Conservation (phyloP, 1,140 invertebrate genomes). For the Drosophila busckii region DNA sequence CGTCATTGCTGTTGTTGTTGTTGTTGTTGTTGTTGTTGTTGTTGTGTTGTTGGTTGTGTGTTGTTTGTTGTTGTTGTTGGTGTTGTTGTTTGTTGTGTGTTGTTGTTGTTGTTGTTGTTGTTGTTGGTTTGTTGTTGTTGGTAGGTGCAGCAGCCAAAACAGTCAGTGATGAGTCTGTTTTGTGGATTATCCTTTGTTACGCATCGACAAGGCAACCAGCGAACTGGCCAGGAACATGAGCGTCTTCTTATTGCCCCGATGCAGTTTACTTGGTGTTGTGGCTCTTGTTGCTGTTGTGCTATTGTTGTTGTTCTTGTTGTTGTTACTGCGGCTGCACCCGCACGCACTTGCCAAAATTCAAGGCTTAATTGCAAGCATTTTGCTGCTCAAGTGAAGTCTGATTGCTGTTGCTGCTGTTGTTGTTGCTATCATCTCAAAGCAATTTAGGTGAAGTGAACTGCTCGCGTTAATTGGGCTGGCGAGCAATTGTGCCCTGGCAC, state of each 20-base stretch:
- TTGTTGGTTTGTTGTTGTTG: constrained; percentile 29
- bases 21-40: constrained; percentile 11
- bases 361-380: constrained; percentile 64
- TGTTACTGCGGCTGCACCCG: constrained; percentile 4
- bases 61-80: too few relatives aligned
- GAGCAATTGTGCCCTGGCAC: constrained; percentile 59
- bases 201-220: constrained; percentile 58
- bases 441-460: too few relatives aligned
- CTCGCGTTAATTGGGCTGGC: constrained; percentile 44
- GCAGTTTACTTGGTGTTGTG: constrained; percentile 11
- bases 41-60: constrained; percentile 32
- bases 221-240: constrained; percentile 48
- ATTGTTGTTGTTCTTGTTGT: constrained; percentile 5
- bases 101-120: constrained; percentile 13
- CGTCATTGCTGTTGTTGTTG: constrained; percentile 15
- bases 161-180: constrained; percentile 20
- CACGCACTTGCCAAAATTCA: constrained; percentile 46
- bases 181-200: constrained; percentile 74
- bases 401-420: constrained; percentile 34
- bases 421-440: neutral
- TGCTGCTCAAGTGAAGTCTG: constrained; percentile 69
- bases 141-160: constrained; percentile 48
- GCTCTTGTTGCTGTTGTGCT: constrained; percentile 22
- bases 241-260: constrained; percentile 12
- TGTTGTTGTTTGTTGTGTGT: too few relatives aligned